phyloP scores from a whole-genome alignment of 2,888 invertebrate species.

The Himalopsyche japonica region DNA sequence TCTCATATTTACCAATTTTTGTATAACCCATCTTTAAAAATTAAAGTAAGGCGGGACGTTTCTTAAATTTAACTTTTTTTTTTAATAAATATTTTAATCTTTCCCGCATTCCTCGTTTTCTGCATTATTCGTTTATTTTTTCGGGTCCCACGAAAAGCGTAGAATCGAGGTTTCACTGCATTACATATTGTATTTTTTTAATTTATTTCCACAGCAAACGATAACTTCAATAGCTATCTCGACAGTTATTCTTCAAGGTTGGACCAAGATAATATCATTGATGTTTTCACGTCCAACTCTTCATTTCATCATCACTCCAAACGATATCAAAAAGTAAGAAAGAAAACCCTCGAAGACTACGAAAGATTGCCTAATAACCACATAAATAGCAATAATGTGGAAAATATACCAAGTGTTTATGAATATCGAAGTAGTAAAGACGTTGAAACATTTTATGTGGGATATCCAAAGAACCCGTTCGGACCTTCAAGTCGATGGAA shows the following conservation, averaged over 20 bases:
- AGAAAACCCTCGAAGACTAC: background rate
- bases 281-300: background rate
- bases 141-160: too few relatives aligned
- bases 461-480: slow-evolving; percentile 34
- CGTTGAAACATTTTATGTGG: slow-evolving; percentile 15
- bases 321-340: slow-evolving; percentile 15
- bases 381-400: background rate
- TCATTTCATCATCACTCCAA: background rate
- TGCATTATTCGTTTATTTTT: too few relatives aligned
- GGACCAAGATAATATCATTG: background rate
- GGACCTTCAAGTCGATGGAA: slow-evolving; percentile 32
- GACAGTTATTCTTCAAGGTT: background rate
- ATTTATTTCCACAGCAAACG: background rate
- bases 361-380: background rate
- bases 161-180: too few relatives aligned
- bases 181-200: background rate
- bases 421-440: background rate
- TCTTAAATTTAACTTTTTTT: too few relatives aligned
- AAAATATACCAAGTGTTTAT: background rate
- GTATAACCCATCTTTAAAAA: too few relatives aligned
- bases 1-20: too few relatives aligned
- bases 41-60: too few relatives aligned
- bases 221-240: background rate
- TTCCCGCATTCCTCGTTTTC: too few relatives aligned
- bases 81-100: too few relatives aligned